These are phyloP conservation scores for Zaprionus ornatus DNA, from an alignment of 1,140 invertebrate species.

Conservation along the genomic window DNA sequence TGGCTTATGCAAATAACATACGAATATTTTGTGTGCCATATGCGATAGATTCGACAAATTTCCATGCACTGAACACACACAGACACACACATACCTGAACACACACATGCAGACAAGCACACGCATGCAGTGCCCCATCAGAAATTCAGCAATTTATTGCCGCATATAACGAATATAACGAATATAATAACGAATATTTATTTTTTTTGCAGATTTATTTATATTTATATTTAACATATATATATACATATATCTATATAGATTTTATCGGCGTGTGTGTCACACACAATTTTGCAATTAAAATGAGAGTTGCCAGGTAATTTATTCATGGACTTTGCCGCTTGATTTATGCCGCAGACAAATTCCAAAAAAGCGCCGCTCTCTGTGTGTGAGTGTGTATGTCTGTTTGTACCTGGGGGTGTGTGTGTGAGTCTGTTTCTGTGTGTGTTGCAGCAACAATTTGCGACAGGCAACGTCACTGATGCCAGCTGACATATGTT, in stretches of 20 bases:
- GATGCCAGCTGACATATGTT: conserved; percentile 38
- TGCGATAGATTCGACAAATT: background rate
- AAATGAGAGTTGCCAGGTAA: conserved; percentile 22
- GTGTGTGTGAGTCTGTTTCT: background rate
- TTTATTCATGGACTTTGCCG: conserved; percentile 7
- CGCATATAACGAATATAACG: background rate
- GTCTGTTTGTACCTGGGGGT: too few relatives aligned
- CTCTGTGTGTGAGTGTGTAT: too few relatives aligned
- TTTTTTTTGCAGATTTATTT: conserved; percentile 1
- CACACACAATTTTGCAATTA: conserved; percentile 42
- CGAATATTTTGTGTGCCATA: background rate
- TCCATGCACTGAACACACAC: background rate
- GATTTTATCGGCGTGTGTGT: conserved; percentile 11
- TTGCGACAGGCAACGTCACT: background rate
- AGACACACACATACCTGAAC: too few relatives aligned
- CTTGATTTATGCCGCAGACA: conserved; percentile 42
- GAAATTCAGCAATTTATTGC: conserved; percentile 12
- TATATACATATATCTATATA: background rate
- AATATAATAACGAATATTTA: background rate
- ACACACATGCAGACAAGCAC: too few relatives aligned
- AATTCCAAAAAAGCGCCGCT: conserved; percentile 7
- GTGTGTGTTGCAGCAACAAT: conserved; percentile 6
- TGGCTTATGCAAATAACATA: background rate
- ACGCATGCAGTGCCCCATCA: background rate
- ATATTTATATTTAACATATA: background rate